These are phyloP conservation scores for Microcebus ravelobensis DNA, from an alignment of 2,113 vertebrate genomes.

Conservation along the genomic window DNA sequence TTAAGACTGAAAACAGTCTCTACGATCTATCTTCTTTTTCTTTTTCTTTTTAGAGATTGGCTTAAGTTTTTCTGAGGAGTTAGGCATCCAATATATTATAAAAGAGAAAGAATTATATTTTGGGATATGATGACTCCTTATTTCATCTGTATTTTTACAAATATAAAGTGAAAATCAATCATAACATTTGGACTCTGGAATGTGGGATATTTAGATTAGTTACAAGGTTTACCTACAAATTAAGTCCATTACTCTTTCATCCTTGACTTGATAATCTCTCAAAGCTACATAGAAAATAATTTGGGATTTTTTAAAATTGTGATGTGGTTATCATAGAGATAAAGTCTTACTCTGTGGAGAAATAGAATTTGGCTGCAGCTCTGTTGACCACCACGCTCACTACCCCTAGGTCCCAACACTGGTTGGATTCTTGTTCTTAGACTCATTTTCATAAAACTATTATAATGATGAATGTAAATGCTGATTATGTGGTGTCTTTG, in stretches of 20 bases:
- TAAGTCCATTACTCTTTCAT: background rate
- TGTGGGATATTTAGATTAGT: background rate
- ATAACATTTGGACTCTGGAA: background rate
- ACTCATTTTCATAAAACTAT: slow-evolving; percentile 23
- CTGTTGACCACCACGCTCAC: accelerated
- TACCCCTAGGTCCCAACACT: background rate
- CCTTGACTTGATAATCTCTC: slow-evolving; percentile 34
- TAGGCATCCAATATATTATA: background rate
- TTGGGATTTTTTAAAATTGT: slow-evolving; percentile 16
- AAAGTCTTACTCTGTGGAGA: background rate
- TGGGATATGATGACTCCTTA: background rate
- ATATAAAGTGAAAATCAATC: background rate
- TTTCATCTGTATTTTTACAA: slow-evolving; percentile 34
- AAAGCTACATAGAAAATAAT: background rate
- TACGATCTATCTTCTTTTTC: background rate
- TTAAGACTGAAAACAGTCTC: background rate
- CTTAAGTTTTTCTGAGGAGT: background rate
- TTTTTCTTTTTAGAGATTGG: background rate
- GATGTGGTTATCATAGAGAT: background rate
- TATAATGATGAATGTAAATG: background rate
- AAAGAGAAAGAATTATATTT: background rate
- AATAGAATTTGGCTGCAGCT: background rate
- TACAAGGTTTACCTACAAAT: background rate
- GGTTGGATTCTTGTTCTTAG: background rate
- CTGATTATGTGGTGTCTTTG: background rate